phyloP scores from a whole-genome alignment of 2,113 vertebrate species.

The Tylochromis polylepis region DNA sequence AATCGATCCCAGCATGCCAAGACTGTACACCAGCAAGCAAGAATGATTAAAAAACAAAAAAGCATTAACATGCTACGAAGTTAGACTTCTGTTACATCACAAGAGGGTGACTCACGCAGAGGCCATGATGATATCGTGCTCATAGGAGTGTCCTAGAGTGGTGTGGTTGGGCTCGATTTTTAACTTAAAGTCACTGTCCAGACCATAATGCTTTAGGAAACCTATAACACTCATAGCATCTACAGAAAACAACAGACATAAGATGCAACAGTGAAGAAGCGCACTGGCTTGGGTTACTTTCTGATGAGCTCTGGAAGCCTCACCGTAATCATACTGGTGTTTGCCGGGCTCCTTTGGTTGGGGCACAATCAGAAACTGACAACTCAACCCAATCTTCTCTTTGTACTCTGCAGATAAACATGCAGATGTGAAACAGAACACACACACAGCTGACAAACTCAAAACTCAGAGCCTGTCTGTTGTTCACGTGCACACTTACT shows the following conservation, averaged over 20 bases:
- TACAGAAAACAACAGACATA: background rate
- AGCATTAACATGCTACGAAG: background rate
- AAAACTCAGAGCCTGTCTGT: background rate
- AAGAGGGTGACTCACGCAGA: slow-evolving; percentile 45
- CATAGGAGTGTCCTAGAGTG: slow-evolving; percentile 66
- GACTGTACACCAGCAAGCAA: slow-evolving; percentile 24
- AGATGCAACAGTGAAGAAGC: background rate
- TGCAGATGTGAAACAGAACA: background rate
- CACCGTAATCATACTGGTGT: slow-evolving; percentile 70
- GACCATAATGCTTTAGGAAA: slow-evolving; percentile 64
- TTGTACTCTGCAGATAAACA: slow-evolving; percentile 58
- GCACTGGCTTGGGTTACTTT: background rate
- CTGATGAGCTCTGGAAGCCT: background rate
- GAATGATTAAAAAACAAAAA: background rate
- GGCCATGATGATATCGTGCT: slow-evolving; percentile 66
- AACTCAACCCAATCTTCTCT: slow-evolving; percentile 67
- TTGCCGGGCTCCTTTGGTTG: slow-evolving; percentile 70
- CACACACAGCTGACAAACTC: background rate
- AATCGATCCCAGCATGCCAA: slow-evolving; percentile 70
- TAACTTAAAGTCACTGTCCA: slow-evolving; percentile 67
- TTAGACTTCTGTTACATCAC: background rate
- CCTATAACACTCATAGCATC: slow-evolving; percentile 70
- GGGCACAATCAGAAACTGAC: slow-evolving; percentile 70
- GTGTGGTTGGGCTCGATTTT: slow-evolving; percentile 74
- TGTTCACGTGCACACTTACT: slow-evolving; percentile 31